phyloP scores from a whole-genome alignment of 2,888 invertebrate species.

The Myopa tessellatipennis region DNA sequence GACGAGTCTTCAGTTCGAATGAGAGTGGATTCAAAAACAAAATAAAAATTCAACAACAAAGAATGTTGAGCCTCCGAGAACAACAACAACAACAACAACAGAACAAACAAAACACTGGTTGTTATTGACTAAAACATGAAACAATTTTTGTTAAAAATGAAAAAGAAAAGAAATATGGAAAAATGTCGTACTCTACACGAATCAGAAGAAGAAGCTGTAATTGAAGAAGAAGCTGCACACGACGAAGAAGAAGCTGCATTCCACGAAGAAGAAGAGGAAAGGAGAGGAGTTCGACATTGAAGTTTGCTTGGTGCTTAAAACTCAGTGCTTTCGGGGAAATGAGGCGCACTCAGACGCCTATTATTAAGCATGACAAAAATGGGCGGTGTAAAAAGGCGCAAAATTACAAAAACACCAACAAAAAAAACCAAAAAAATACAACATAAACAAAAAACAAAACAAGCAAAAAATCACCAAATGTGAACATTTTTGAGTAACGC shows the following conservation, averaged over 20 bases:
- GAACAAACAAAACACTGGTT: too few relatives aligned
- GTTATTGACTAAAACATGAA: background rate
- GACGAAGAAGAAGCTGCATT: background rate
- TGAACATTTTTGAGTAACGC: background rate
- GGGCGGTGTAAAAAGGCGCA: too few relatives aligned
- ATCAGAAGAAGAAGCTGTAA: background rate
- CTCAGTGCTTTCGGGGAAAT: background rate
- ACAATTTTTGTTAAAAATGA: background rate
- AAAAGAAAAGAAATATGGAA: background rate
- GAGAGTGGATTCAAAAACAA: too few relatives aligned
- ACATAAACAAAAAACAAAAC: background rate
- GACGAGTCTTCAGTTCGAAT: too few relatives aligned
- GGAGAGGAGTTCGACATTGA: background rate
- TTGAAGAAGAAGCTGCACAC: background rate
- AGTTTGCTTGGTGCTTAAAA: background rate
- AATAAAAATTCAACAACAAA: too few relatives aligned
- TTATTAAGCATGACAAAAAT: background rate
- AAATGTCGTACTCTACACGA: background rate
- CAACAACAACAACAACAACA: too few relatives aligned
- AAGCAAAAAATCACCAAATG: background rate
- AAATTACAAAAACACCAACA: too few relatives aligned
- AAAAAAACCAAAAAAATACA: too few relatives aligned
- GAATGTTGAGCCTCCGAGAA: too few relatives aligned
- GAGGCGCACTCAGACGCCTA: background rate
- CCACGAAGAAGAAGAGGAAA: background rate